These are phyloP conservation scores for Oconnorella tubifera DNA, from an alignment of 2,888 invertebrate species.

Conservation along the genomic window DNA sequence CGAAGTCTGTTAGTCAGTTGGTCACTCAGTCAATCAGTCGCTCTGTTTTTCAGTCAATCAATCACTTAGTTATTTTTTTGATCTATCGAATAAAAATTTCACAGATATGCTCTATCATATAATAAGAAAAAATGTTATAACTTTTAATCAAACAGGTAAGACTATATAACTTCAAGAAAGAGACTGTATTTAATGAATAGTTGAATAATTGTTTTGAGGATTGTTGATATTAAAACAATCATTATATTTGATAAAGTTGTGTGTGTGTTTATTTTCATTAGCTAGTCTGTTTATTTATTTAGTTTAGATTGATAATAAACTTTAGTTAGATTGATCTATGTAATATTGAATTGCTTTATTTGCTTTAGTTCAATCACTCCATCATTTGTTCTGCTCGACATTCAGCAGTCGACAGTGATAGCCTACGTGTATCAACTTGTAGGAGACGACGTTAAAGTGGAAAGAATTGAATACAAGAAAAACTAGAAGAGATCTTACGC, in stretches of 20 bases:
- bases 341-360: background rate
- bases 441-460: conserved; percentile 98
- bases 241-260: no score
- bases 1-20: background rate
- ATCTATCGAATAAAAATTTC: no score
- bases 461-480: conserved; percentile 94
- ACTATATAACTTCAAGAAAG: no score
- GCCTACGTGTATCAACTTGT: conserved; percentile 97
- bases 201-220: no score
- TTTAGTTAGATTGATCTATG: background rate
- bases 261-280: background rate
- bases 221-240: background rate
- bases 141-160: no score
- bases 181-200: no score
- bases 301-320: background rate
- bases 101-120: no score
- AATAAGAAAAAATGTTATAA: no score
- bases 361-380: conserved; percentile 74
- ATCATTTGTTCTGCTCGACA: conserved; percentile 98
- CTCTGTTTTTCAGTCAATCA: no score
- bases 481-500: no score
- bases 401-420: conserved; percentile 94
- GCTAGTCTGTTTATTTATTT: background rate
- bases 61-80: no score
- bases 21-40: no score